phyloP scores from a whole-genome alignment of 2,888 invertebrate genomes.

The Melinopterus prodromus region DNA sequence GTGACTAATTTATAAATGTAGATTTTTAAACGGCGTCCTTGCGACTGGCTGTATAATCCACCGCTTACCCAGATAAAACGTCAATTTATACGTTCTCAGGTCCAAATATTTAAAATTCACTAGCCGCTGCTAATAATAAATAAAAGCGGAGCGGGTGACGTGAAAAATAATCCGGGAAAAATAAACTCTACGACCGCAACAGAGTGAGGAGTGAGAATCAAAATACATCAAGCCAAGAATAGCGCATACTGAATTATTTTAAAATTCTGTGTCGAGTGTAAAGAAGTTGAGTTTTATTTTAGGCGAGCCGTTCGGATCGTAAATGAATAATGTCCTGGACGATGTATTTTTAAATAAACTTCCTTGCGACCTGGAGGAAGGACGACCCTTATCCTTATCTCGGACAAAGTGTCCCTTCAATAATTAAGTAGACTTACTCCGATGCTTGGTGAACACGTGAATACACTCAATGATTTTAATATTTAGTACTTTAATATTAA shows the following conservation, averaged over 20 bases:
- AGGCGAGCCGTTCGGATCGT: neutral
- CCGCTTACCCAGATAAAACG: neutral
- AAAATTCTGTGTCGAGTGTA: neutral
- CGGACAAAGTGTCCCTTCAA: neutral
- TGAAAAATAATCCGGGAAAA: no score
- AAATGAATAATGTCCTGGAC: neutral
- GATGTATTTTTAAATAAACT: neutral
- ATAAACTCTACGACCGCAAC: no score
- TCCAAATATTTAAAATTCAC: slow-evolving; percentile 4
- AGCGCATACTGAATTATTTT: neutral
- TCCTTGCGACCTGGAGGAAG: neutral
- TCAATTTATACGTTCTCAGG: neutral
- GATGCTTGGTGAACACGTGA: neutral
- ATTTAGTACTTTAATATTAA: no score
- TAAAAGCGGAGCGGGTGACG: neutral
- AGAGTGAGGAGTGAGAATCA: neutral
- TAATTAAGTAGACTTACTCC: neutral
- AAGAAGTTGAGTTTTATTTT: neutral
- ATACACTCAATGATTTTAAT: no score
- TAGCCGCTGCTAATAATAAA: neutral
- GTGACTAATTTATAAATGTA: neutral
- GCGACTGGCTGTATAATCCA: neutral
- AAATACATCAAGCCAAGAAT: neutral
- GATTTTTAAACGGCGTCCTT: neutral
- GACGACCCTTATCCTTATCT: neutral